Conservation (phyloP, 1,140 invertebrate genomes). For the Aphaenogaster floridana region DNA sequence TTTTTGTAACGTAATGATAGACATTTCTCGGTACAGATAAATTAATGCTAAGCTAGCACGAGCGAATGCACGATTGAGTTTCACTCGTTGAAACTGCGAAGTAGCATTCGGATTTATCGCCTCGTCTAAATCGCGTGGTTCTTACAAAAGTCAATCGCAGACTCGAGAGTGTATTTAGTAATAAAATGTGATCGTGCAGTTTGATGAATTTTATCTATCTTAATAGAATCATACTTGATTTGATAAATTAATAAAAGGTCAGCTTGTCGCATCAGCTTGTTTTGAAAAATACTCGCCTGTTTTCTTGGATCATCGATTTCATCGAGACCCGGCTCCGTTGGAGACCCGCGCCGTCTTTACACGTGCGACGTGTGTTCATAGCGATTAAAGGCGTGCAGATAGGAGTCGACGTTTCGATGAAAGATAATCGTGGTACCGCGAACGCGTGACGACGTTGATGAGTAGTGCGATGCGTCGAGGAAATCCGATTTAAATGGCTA, state of each 20-base stretch:
- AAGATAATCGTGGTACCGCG: constrained; percentile 38
- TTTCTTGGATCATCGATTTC: neutral
- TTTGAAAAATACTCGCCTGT: neutral
- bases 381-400: neutral
- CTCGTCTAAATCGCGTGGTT: constrained; percentile 20
- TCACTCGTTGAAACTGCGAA: constrained; percentile 51
- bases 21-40: constrained; percentile 61
- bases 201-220: neutral
- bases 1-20: constrained; percentile 50
- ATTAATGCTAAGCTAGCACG: constrained; percentile 52
- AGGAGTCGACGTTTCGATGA: constrained; percentile 20
- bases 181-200: neutral
- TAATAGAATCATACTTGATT: neutral
- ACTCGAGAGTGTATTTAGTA: neutral
- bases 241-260: neutral
- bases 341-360: neutral
- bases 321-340: neutral
- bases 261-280: neutral
- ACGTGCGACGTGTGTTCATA: neutral
- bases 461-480: constrained; percentile 10
- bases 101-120: constrained; percentile 22
- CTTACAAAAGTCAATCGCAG: neutral
- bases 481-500: constrained; percentile 48
- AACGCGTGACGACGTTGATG: constrained; percentile 17
- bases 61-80: constrained; percentile 46